Evolutionary conservation across 2,113 vertebrate species (phyloP), one percentile per base, ranked within the genome.

Genomic region (Pagrus major): DNA sequence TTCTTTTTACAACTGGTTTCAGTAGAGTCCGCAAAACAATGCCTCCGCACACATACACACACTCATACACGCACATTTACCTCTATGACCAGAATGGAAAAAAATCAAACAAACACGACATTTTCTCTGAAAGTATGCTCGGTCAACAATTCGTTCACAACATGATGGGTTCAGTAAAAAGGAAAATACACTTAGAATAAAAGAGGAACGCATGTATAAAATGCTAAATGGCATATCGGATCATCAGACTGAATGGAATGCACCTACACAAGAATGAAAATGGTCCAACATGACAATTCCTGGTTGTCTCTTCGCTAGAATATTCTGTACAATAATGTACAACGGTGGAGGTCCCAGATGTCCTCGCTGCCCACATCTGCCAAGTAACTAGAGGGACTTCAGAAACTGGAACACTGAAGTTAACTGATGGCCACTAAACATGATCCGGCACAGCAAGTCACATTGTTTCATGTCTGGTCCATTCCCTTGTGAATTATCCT

Each of bases 301-400:
- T 78, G 82, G 71, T 74, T 85, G 44, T 87, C 47, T 39, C 69
- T 88, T 86, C 42, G 89, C 77, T 81, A 77, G 71, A 89, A 81
- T 88, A 93, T 92, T 94, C 92, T 95, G 93, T 93, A 94, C 93
- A 94, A 37, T 83, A 84, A 90, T 91, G 84, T 93, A 94, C 90
- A 94, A 86, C 52, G 63, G 70, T 29, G 31, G 25, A 73, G 71
- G 69, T 76, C 82, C 46, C 31, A n/a, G 83, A 69, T 49, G 70
- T 74, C 59, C 44, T 72, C 29, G 21, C 18, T 15, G 5, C 71
- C 58, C 31, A 5, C 9, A 29, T 15, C 29, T 86, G 64, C 66
- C 52, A n/a, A 3, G 0, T 49, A 37, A 56, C 61, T 31, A 44
- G 33, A 69, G 20, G 71, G 23, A 54, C 63, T 55, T 71, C 55